Base-by-base conservation (phyloP, 1,140 invertebrate species). In the Megathymus violae region DNA sequence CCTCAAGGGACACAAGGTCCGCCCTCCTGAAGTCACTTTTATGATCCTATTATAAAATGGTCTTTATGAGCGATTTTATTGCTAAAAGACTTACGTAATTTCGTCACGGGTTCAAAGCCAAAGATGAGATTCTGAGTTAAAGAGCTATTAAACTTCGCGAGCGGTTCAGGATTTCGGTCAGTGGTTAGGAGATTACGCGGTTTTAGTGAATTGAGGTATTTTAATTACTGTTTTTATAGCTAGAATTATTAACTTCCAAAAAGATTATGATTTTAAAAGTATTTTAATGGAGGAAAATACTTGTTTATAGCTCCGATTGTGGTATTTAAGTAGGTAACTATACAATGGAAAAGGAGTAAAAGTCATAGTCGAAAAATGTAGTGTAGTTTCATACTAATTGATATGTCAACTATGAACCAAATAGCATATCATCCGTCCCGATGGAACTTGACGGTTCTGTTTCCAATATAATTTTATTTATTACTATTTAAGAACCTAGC, bases 21-120 rank as follows among this genome's bases (percentile, higher is more conserved):
- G 73, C 66, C 78, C 62, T 67, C 62, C 69, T 46, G 63, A 62
- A 71, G 64, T 73, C 73, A 74, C 67, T 77, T 88, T 89, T 89
- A 89, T 74, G 83, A 80, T 76, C 80, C 82, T 81, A 87, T 89
- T 89, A 89, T 87, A 87, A 89, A 89, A 89, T 83, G 76, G 81
- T 83, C 86, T 89, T 89, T 89, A 89, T 81, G 80, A 68, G 72
- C 58, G 58, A 73, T 87, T 87, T 87, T 87, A 87, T 85, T 87
- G 80, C 77, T 71, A 76, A 79, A 87, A 78, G 84, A 85, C 84
- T 87, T 80, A 83, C 69, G 84, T 87, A 87, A 87, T 87, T 85
- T 80, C 79, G 77, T 80, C 80, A 82, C 70, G 76, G 69, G 34
- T 19, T 56, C 38, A 58, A 50, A 76, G 69, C 62, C 72, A 71